Evolutionary conservation across 2,797 vertebrate species (phyloP).

Genomic region (Xyrichtys novacula): DNA sequence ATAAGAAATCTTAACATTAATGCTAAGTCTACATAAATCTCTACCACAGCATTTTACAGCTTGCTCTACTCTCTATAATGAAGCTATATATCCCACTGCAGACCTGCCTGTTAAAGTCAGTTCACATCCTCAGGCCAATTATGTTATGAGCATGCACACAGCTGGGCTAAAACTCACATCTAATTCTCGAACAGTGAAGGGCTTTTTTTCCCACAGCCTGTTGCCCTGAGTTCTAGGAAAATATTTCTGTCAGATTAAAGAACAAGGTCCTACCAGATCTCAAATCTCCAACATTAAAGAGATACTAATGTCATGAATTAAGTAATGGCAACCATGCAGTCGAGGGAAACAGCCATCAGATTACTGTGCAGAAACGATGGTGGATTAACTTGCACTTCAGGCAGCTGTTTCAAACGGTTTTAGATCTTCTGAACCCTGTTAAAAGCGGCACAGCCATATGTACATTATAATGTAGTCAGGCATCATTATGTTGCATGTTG

Average conservation of each 20-base stretch:
- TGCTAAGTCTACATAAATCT: constrained; percentile 30
- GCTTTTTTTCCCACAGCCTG: constrained; percentile 32
- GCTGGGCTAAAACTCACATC: constrained; percentile 53
- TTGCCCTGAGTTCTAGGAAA: constrained; percentile 44
- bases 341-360: constrained; percentile 55
- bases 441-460: constrained; percentile 38
- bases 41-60: constrained; percentile 33
- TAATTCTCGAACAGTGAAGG: constrained; percentile 38
- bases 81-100: constrained; percentile 61
- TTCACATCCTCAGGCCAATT: constrained; percentile 65
- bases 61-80: constrained; percentile 51
- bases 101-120: constrained; percentile 51
- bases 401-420: constrained; percentile 59
- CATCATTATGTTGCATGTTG: constrained; percentile 6
- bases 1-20: constrained; percentile 41
- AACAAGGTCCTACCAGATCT: constrained; percentile 57
- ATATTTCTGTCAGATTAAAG: constrained; percentile 65
- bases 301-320: constrained; percentile 52
- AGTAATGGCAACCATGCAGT: constrained; percentile 44
- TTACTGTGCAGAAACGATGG: constrained; percentile 38
- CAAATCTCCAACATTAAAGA: constrained; percentile 58
- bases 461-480: constrained; percentile 15
- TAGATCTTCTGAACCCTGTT: constrained; percentile 47
- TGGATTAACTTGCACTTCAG: constrained; percentile 64
- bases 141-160: constrained; percentile 53